Base-by-base conservation (phyloP, 2,113 vertebrate species). In the Sterna hirundo region DNA sequence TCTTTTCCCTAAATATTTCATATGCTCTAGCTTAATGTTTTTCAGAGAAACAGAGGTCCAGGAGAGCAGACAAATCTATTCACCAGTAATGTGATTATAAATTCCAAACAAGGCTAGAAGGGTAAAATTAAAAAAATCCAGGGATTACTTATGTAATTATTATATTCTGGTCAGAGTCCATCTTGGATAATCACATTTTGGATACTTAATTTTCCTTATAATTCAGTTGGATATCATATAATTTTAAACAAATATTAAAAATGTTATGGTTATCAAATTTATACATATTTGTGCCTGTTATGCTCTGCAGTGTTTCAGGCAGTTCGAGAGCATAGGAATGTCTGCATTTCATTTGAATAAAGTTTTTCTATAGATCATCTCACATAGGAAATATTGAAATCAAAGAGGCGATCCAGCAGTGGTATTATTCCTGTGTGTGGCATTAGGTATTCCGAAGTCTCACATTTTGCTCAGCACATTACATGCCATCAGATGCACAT, bases 401-500 rank as follows among this genome's bases (percentile, higher is more conserved):
- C 34, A 46, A 70, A 70, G 42, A 68, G 44, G 49, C 2, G 10
- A 66, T 34, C 51, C 51, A 68, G 11, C 52, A 42, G 19, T 22
- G 42, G 40, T n/a, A 36, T 68, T 36, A 65, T 81, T 55, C 51
- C 40, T 57, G 40, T 55, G 51, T 44, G 40, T n/a, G 40, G 42
- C 32, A 57, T 81, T 70, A 70, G 46, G 46, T 34, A 70, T 70
- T 70, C 68, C 30, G 27, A 92, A 90, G 68, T 85, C 36, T 94
- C 64, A 79, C 93, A 46, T 90, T 95, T 97, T 60, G 49, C 66
- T 96, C 90, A 86, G 71, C 83, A 86, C 30, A 61, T 46, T 81
- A 83, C 55, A 96, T 94, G 79, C 83, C 87, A 87, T 95, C 85
- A 90, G 80, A 89, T 69, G 44, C 77, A 71, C 80, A 47, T 86